phyloP scores from a whole-genome alignment of 2,113 vertebrate genomes.

The Upupa epops region DNA sequence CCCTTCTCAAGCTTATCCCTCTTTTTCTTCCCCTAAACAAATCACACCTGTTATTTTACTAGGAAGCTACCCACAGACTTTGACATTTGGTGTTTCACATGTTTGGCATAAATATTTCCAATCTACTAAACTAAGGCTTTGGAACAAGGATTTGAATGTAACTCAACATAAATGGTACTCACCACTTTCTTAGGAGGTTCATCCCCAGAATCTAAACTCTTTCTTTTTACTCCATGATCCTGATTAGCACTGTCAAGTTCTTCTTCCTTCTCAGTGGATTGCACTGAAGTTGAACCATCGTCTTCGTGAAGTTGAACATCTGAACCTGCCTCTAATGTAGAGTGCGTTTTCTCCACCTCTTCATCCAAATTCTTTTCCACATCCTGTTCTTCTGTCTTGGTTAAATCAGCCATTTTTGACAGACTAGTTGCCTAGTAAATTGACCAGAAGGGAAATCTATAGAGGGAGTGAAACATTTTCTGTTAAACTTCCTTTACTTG shows the following conservation, averaged over 20 bases:
- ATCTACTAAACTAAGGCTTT: neutral
- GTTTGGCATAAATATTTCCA: neutral
- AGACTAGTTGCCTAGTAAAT: neutral
- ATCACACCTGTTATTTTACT: neutral
- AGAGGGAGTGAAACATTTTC: neutral
- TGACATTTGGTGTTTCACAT: neutral
- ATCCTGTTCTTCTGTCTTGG: conserved; percentile 42
- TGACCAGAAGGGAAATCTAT: conserved; percentile 36
- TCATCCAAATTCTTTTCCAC: conserved; percentile 47
- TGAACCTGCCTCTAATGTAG: conserved; percentile 23
- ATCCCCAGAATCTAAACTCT: conserved; percentile 41
- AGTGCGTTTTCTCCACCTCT: conserved; percentile 12
- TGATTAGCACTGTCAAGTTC: neutral
- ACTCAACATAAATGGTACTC: conserved; percentile 1
- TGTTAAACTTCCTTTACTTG: neutral
- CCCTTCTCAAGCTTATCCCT: neutral
- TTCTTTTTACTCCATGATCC: neutral
- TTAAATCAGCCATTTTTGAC: conserved; percentile 67
- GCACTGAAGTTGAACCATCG: neutral
- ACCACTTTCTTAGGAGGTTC: conserved; percentile 58
- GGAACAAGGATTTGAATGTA: neutral
- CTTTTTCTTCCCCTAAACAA: neutral
- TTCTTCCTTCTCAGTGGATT: conserved; percentile 22
- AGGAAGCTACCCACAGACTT: neutral
- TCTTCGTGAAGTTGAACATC: neutral